Percentiles rank a stretch among this genome's conserved stretches.
Conservation (phyloP, 2,797 vertebrate species). For the Mus spretus region DNA sequence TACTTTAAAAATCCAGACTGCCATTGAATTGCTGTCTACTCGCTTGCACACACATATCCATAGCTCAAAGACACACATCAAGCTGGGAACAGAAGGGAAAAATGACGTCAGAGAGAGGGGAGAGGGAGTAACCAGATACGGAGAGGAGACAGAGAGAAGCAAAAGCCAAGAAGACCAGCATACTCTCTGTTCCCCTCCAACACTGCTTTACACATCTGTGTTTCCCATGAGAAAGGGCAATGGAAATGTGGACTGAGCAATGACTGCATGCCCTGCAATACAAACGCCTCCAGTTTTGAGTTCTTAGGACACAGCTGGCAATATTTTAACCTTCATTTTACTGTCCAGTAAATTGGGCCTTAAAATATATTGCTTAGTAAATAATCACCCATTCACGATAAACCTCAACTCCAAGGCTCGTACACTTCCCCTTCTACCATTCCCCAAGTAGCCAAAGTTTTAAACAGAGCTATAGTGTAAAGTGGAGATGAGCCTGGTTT, state of each 20-base stretch:
- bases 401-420: background rate
- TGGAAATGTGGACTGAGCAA: background rate
- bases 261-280: background rate
- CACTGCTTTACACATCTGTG: background rate
- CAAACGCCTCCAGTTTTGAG: background rate
- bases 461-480: background rate
- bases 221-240: background rate
- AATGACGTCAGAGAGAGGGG: background rate
- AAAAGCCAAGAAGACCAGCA: fast-evolving
- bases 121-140: background rate
- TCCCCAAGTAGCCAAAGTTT: background rate
- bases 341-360: background rate
- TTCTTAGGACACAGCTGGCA: background rate
- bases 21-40: background rate
- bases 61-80: background rate
- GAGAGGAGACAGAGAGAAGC: background rate
- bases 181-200: background rate
- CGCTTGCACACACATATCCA: background rate
- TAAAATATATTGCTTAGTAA: background rate
- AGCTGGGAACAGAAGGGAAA: background rate
- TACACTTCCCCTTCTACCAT: background rate
- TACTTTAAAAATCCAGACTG: background rate
- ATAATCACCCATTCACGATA: background rate
- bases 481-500: background rate
- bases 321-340: constrained; percentile 16